These are phyloP conservation scores for Lycia hirtaria DNA, from an alignment of 2,888 invertebrate species.

Conservation along the genomic window DNA sequence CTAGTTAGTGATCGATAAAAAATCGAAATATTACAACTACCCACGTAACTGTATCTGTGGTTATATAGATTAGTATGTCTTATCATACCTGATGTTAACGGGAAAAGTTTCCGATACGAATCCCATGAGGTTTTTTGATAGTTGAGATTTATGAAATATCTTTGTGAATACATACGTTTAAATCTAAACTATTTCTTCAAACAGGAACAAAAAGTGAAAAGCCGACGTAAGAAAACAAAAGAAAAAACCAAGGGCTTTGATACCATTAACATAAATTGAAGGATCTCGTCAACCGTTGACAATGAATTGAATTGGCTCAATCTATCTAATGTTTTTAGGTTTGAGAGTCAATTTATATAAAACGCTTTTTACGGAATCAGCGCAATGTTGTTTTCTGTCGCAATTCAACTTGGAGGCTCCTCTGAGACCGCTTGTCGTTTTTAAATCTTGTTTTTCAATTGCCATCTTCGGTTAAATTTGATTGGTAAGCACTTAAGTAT, in stretches of 20 bases:
- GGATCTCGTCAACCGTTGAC: constrained; percentile 1
- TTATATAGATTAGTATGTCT: no score
- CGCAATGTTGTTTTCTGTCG: background rate
- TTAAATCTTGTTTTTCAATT: background rate
- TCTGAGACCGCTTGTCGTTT: background rate
- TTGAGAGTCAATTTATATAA: constrained; percentile 3
- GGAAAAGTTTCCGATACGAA: no score
- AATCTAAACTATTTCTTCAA: constrained; percentile 4
- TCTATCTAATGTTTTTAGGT: constrained; percentile 5
- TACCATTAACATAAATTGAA: constrained; percentile 5
- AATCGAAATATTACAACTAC: no score
- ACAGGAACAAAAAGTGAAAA: background rate
- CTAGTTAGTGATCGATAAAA: no score
- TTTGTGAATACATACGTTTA: no score
- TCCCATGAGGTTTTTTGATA: no score
- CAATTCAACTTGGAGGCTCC: background rate
- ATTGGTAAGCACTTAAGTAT: constrained; percentile 1
- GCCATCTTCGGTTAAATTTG: background rate
- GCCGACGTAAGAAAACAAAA: background rate
- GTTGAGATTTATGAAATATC: no score
- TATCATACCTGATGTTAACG: no score
- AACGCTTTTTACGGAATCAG: constrained; percentile 3
- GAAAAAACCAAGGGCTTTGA: constrained; percentile 3
- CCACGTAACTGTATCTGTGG: no score
- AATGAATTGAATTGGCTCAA: constrained; percentile 3